Conservation (phyloP, 1,140 invertebrate genomes). For the Dufourea novaeangliae region DNA sequence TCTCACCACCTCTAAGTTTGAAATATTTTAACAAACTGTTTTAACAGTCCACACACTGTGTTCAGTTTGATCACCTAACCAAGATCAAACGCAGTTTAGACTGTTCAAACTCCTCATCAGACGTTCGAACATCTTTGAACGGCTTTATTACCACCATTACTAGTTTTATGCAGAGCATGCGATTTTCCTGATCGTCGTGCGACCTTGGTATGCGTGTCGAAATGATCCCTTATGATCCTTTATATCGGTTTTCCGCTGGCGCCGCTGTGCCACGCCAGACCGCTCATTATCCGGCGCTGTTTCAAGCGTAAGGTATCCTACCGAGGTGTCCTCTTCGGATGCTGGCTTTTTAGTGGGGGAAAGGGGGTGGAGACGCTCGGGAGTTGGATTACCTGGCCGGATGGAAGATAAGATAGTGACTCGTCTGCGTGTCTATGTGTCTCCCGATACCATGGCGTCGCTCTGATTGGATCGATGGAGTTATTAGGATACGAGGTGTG, state of each 20-base stretch:
- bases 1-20: too few species aligned
- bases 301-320: neutral
- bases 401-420: neutral
- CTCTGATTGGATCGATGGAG: neutral
- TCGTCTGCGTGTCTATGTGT: neutral
- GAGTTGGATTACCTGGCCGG: neutral
- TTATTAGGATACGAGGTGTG: neutral
- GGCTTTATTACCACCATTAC: too few species aligned
- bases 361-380: neutral
- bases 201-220: slow-evolving; percentile 35
- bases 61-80: too few species aligned
- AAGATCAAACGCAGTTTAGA: too few species aligned
- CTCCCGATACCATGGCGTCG: neutral
- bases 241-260: slow-evolving; percentile 13
- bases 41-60: too few species aligned
- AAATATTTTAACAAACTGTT: too few species aligned
- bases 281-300: slow-evolving; percentile 18
- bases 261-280: neutral
- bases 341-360: neutral
- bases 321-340: neutral
- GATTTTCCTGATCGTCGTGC: slow-evolving; percentile 41
- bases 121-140: too few species aligned
- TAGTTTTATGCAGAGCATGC: too few species aligned
- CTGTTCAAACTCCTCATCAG: too few species aligned
- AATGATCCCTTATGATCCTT: slow-evolving; percentile 29